These are phyloP conservation scores for Ceratitis capitata DNA, from an alignment of 1,140 invertebrate genomes.

Conservation along the genomic window DNA sequence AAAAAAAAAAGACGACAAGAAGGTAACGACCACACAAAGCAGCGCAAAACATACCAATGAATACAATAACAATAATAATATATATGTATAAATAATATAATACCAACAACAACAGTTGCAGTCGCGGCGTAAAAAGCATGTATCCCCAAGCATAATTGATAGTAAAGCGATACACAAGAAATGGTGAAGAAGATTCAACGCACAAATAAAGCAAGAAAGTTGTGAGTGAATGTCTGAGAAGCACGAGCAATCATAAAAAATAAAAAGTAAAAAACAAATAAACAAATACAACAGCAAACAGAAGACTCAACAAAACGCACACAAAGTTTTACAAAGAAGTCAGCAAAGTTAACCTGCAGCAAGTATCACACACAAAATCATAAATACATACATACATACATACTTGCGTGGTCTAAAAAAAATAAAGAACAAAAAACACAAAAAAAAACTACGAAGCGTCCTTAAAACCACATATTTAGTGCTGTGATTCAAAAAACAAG, in stretches of 20 bases:
- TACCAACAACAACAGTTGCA: conserved; percentile 27
- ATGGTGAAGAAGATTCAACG: background rate
- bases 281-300: background rate
- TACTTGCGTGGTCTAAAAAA: background rate
- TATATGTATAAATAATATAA: conserved; percentile 37
- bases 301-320: background rate
- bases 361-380: background rate
- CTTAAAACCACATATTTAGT: conserved; percentile 41
- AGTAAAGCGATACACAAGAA: background rate
- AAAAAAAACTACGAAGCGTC: too few relatives aligned
- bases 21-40: conserved; percentile 26
- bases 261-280: background rate
- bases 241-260: background rate
- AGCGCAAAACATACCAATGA: background rate
- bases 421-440: too few relatives aligned
- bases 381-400: background rate
- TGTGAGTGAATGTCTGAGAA: background rate
- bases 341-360: background rate
- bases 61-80: conserved; percentile 36
- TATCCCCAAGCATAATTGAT: conserved; percentile 19
- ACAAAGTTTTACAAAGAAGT: background rate
- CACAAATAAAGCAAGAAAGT: background rate
- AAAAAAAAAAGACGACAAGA: too few relatives aligned
- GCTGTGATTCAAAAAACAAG: background rate
- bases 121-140: background rate